Conservation (phyloP, 2,888 invertebrate species). For the Aleiodes testaceus region DNA sequence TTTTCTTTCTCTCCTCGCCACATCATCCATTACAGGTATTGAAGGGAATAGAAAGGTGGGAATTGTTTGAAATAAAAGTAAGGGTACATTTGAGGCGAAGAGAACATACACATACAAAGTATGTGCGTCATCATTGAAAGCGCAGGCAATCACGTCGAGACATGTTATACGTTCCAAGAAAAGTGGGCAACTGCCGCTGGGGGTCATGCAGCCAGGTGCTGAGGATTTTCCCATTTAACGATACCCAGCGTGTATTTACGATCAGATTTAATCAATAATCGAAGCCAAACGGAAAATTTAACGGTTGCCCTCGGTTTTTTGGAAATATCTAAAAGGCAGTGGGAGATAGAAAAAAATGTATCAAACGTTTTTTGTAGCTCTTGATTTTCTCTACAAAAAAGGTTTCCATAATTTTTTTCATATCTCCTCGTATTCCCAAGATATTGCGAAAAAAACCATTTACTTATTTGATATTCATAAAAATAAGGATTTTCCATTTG, state of each 20-base stretch:
- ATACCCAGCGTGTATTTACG: constrained; percentile 4
- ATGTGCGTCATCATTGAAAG: constrained; percentile 15
- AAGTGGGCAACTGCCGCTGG: constrained; percentile 47
- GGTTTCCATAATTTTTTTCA: no score
- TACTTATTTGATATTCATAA: no score
- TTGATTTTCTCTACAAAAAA: no score
- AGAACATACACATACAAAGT: neutral
- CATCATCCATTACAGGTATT: constrained; percentile 32
- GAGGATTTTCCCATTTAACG: constrained; percentile 53
- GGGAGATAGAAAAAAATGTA: no score
- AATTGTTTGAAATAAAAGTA: constrained; percentile 15
- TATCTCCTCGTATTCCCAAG: no score
- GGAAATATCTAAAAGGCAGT: no score
- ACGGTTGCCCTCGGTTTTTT: no score
- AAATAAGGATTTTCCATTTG: constrained; percentile 1
- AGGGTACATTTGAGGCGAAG: constrained; percentile 4
- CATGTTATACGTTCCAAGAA: neutral
- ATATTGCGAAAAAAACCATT: neutral
- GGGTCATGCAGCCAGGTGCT: constrained; percentile 61
- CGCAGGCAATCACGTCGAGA: neutral
- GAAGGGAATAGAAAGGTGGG: constrained; percentile 24
- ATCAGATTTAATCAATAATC: constrained; percentile 13
- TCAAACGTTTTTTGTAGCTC: no score
- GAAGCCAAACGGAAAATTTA: neutral
- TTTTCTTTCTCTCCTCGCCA: constrained; percentile 6